Conservation (phyloP, 2,888 invertebrate species). For the Eupelmus urozonus region DNA sequence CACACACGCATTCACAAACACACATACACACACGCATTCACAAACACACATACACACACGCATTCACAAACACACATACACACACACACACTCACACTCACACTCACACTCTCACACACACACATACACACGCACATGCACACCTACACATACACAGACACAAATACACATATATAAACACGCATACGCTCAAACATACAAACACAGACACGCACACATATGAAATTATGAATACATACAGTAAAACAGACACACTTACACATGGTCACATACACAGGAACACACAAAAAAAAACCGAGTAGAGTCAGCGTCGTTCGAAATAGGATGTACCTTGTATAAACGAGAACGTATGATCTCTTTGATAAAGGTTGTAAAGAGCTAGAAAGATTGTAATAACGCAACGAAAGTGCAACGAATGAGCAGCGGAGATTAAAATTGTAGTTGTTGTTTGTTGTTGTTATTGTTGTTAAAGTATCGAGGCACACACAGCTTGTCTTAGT, state of each 20-base stretch:
- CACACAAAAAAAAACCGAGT: no score
- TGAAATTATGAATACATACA: no score
- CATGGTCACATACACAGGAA: no score
- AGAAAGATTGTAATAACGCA: no score
- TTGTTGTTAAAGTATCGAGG: constrained; percentile 69
- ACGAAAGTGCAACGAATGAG: no score
- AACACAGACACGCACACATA: background rate
- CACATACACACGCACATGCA: background rate
- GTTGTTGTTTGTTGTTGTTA: constrained; percentile 45
- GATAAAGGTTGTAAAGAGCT: no score
- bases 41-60: constrained; percentile 5
- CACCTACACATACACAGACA: background rate
- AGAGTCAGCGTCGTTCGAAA: no score
- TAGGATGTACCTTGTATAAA: no score
- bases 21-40: constrained; percentile 16
- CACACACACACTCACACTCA: background rate
- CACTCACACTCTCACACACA: constrained; percentile 22
- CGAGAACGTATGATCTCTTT: no score
- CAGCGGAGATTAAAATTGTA: no score
- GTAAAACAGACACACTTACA: no score
- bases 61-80: constrained; percentile 18
- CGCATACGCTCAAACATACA: background rate
- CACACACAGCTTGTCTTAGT: constrained; percentile 73
- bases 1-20: background rate
- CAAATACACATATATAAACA: background rate